Percentiles rank a stretch among this genome's conserved stretches.
phyloP scores from a whole-genome alignment of 2,888 invertebrate genomes.

The Dryobotodes eremita region DNA sequence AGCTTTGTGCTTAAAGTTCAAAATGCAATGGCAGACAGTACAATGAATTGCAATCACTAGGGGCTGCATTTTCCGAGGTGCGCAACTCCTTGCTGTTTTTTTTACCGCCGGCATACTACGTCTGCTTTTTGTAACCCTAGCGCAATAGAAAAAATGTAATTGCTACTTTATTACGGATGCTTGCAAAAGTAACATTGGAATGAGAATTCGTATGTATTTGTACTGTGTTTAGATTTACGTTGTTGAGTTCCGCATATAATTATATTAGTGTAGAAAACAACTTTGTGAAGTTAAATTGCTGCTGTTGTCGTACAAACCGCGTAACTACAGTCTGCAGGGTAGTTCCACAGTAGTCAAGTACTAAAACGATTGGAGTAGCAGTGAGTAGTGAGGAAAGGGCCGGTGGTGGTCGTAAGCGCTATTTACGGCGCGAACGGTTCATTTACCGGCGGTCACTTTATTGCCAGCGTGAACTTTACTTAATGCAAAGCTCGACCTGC shows the following conservation, averaged over 20 bases:
- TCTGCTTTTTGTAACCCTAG: conserved; percentile 35
- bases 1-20: conserved; percentile 51
- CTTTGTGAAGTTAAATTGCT: conserved; percentile 33
- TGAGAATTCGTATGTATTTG: not conserved
- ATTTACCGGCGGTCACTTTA: conserved; percentile 83
- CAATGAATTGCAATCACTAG: conserved; percentile 58
- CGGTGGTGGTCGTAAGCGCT: conserved; percentile 80
- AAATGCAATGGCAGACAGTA: conserved; percentile 45
- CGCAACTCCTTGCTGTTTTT: conserved; percentile 61
- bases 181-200: conserved; percentile 1
- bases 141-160: not conserved
- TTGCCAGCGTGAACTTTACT: conserved; percentile 80
- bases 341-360: conserved; percentile 58
- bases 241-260: not conserved
- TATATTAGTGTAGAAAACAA: conserved; percentile 4
- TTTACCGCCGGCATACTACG: conserved; percentile 36
- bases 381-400: conserved; percentile 73
- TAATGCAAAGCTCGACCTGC: conserved; percentile 69
- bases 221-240: not conserved
- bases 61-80: conserved; percentile 63
- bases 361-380: conserved; percentile 65
- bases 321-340: conserved; percentile 34
- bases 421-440: conserved; percentile 83
- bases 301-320: conserved; percentile 15
- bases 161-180: not conserved